Evolutionary conservation across 2,797 vertebrate species (phyloP).

Genomic region (Peromyscus nudipes): DNA sequence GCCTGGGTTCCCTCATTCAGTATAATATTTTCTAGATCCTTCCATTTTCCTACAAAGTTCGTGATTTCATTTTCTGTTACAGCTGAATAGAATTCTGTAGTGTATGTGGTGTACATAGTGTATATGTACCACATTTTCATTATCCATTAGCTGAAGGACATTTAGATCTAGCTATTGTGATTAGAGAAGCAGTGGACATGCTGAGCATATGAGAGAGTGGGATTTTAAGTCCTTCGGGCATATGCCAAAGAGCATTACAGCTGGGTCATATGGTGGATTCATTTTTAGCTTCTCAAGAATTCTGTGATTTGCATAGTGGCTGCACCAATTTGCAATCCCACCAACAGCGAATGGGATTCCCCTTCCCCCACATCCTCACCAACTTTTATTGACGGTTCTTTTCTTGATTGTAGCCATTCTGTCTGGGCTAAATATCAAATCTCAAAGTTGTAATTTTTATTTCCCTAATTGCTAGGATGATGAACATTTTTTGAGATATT

Average conservation of each 20-base stretch:
- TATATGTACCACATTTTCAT: too few species aligned
- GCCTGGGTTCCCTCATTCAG: background rate
- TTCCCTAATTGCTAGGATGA: background rate
- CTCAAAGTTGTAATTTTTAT: background rate
- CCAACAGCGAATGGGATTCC: background rate
- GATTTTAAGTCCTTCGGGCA: background rate
- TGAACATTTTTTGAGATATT: background rate
- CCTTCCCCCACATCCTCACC: background rate
- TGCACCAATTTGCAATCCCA: background rate
- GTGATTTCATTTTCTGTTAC: background rate
- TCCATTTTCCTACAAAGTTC: background rate
- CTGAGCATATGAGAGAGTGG: too few species aligned
- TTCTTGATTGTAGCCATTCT: background rate
- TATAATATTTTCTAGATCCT: background rate
- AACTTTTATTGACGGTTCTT: background rate
- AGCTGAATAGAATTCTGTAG: background rate
- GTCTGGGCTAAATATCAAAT: background rate
- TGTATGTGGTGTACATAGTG: too few species aligned
- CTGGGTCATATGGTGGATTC: background rate
- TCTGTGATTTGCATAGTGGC: background rate
- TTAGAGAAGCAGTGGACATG: background rate
- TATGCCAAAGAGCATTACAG: background rate
- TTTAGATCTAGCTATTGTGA: background rate
- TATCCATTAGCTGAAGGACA: background rate
- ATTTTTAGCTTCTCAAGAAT: conserved; percentile 33